These are phyloP conservation scores for Plecotus auritus DNA, from an alignment of 2,113 vertebrate genomes.

Conservation along the genomic window DNA sequence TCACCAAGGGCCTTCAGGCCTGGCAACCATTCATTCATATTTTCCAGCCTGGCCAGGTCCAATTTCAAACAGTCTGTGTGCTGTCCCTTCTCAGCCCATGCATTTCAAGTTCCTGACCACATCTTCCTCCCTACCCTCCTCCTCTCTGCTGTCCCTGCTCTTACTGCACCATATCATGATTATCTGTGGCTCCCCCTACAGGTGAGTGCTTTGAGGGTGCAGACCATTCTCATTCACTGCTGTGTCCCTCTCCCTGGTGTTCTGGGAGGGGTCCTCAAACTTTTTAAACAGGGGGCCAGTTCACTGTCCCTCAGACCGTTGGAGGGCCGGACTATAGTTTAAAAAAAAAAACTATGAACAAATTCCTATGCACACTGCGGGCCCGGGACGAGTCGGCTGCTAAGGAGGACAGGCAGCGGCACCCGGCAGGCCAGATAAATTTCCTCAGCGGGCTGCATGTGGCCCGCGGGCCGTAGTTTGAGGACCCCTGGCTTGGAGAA, in stretches of 20 bases:
- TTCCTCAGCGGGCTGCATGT: too few relatives aligned
- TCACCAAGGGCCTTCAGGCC: not conserved
- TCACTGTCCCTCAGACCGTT: too few relatives aligned
- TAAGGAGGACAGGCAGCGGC: too few relatives aligned
- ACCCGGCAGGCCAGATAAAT: too few relatives aligned
- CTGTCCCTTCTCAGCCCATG: not conserved
- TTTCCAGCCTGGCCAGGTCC: not conserved
- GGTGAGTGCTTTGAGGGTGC: not conserved
- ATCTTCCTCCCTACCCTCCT: not conserved
- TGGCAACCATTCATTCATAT: not conserved
- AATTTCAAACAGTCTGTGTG: not conserved
- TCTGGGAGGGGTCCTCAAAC: too few relatives aligned
- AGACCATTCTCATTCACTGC: not conserved
- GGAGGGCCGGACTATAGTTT: too few relatives aligned
- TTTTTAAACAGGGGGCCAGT: too few relatives aligned
- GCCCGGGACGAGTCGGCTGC: too few relatives aligned
- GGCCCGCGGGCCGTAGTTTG: too few relatives aligned
- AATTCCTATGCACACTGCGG: too few relatives aligned
- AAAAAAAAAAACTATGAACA: too few relatives aligned
- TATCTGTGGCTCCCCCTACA: not conserved
- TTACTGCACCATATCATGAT: not conserved
- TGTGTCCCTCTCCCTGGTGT: not conserved
- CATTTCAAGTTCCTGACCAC: not conserved
- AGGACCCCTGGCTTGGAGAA: not conserved
- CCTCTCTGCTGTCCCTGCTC: not conserved